These are phyloP conservation scores for Synanthedon tipuliformis DNA, from an alignment of 2,888 invertebrate species.

Conservation along the genomic window DNA sequence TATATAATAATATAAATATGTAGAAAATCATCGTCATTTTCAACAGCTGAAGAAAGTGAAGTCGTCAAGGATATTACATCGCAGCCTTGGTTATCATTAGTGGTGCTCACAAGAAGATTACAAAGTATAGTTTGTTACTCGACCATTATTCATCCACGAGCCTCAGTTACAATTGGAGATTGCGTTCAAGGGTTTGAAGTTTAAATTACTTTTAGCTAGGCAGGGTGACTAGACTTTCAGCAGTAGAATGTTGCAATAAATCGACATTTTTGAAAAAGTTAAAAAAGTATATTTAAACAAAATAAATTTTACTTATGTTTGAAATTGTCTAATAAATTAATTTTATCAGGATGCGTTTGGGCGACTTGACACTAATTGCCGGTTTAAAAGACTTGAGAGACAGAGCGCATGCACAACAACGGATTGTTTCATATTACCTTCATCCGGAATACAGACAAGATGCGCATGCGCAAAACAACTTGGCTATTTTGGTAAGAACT, in stretches of 20 bases:
- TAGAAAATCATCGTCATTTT: too few relatives aligned
- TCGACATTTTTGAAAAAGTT: too few relatives aligned
- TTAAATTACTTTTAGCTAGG: not conserved
- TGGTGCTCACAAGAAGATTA: conserved; percentile 34
- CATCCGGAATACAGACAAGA: conserved; percentile 35
- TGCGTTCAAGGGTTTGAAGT: conserved; percentile 40
- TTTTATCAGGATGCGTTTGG: conserved; percentile 22
- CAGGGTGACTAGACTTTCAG: too few relatives aligned
- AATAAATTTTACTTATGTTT: too few relatives aligned
- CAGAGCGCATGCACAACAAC: conserved; percentile 25
- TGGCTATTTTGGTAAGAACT: conserved; percentile 40
- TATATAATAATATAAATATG: too few relatives aligned
- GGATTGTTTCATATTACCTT: conserved; percentile 27
- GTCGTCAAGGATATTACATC: conserved; percentile 10
- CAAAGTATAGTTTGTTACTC: conserved; percentile 48
- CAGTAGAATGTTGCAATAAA: too few relatives aligned
- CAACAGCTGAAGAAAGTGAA: too few relatives aligned
- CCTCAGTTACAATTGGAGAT: conserved; percentile 45
- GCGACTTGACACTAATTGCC: conserved; percentile 34
- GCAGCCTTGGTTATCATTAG: conserved; percentile 49
- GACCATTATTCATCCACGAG: conserved; percentile 47
- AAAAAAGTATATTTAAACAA: too few relatives aligned
- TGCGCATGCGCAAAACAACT: conserved; percentile 31
- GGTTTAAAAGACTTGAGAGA: conserved; percentile 41
- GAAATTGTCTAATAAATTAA: not conserved